A percentile compares a stretch with the other conserved stretches of the same genome.
Evolutionary conservation across 2,888 invertebrate species (phyloP).

Genomic region (Tholera decimalis): DNA sequence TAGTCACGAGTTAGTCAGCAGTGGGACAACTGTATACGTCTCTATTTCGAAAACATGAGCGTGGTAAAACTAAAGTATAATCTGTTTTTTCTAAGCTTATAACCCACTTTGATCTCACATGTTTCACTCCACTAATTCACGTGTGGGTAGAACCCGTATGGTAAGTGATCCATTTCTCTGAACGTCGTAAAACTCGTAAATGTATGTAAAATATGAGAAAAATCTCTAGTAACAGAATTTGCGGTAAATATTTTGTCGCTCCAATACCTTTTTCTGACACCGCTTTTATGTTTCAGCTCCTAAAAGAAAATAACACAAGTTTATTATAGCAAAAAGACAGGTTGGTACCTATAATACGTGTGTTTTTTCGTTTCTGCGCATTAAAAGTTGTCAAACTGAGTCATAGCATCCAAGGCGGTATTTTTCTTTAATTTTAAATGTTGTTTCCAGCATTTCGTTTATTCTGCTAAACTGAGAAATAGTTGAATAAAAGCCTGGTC

Average conservation of each 20-base stretch:
- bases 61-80: no score
- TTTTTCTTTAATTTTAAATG: no score
- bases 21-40: no score
- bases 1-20: no score
- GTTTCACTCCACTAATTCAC: conserved; percentile 15
- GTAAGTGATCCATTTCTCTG: conserved; percentile 8
- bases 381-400: no score
- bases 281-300: conserved; percentile 42
- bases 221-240: conserved; percentile 45
- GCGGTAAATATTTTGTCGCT: conserved; percentile 65
- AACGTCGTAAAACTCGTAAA: conserved; percentile 45
- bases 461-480: no score
- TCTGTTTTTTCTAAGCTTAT: background rate
- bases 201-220: conserved; percentile 60
- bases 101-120: background rate
- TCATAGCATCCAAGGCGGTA: no score
- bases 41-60: no score
- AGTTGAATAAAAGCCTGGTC: no score
- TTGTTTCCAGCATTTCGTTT: no score
- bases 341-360: background rate
- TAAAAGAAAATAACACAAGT: conserved; percentile 34
- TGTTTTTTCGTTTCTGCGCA: background rate
- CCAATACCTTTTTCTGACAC: conserved; percentile 54
- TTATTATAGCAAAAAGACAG: conserved; percentile 3
- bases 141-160: background rate